Conservation (phyloP, 2,888 invertebrate genomes). For the Thera obeliscata region DNA sequence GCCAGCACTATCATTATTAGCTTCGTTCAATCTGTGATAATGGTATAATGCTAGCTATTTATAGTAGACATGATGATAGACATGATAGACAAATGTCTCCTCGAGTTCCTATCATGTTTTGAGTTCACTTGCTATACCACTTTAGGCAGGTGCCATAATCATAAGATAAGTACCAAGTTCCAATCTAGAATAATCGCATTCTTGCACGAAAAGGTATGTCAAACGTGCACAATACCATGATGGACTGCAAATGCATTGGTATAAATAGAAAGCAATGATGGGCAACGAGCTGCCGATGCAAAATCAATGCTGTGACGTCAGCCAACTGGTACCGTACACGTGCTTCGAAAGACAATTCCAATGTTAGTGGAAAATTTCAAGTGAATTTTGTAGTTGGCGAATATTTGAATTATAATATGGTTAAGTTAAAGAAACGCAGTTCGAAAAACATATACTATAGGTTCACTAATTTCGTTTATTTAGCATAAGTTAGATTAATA, state of each 20-base stretch:
- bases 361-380: conserved; percentile 10
- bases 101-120: background rate
- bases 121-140: background rate
- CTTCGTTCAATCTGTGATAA: too few species aligned
- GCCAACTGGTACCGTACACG: conserved; percentile 23
- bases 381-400: background rate
- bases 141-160: background rate
- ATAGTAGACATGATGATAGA: too few species aligned
- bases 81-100: background rate
- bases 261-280: conserved; percentile 39
- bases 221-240: conserved; percentile 9
- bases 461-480: background rate
- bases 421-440: too few species aligned
- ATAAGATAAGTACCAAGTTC: background rate
- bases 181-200: background rate
- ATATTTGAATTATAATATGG: background rate
- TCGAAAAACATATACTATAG: too few species aligned
- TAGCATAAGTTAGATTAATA: too few species aligned
- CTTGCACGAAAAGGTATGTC: conserved; percentile 8
- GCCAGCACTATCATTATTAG: too few species aligned
- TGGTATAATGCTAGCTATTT: too few species aligned
- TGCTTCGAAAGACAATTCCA: conserved; percentile 18
- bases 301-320: conserved; percentile 49
- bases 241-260: conserved; percentile 25
- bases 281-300: conserved; percentile 39